Evolutionary conservation across 1,140 invertebrate genomes (phyloP).

Genomic region (Trachelipus rathkii): DNA sequence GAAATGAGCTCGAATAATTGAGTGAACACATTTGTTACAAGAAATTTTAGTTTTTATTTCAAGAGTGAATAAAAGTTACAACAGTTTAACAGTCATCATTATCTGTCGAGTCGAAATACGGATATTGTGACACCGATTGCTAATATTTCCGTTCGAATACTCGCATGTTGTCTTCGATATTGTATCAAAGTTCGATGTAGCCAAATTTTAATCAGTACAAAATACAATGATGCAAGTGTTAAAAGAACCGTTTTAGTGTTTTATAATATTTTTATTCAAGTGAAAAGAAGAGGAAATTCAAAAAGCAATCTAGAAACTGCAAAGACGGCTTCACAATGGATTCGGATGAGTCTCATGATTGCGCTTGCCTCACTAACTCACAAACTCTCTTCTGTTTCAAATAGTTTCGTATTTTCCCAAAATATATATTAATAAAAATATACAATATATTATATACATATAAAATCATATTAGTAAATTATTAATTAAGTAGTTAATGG

Average conservation of each 20-base stretch:
- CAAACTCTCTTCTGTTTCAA: background rate
- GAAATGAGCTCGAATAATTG: no score
- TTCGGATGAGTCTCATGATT: background rate
- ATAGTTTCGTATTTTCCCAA: background rate
- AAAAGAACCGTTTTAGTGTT: background rate
- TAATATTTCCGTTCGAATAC: background rate
- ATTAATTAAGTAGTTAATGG: no score
- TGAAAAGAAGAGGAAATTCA: background rate
- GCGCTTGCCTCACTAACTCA: background rate
- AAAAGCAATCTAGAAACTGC: background rate
- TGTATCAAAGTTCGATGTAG: background rate
- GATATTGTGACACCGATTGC: background rate
- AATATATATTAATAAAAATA: no score
- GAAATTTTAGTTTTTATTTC: background rate
- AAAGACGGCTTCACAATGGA: background rate
- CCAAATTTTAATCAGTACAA: background rate
- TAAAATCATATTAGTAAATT: no score
- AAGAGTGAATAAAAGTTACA: background rate
- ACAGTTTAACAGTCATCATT: background rate
- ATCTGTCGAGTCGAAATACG: background rate
- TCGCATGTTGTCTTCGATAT: background rate
- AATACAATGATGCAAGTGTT: background rate
- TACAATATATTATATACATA: no score
- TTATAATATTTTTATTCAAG: background rate
- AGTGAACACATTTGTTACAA: no score